phyloP scores from a whole-genome alignment of 2,888 invertebrate genomes.

The Adineta ricciae region DNA sequence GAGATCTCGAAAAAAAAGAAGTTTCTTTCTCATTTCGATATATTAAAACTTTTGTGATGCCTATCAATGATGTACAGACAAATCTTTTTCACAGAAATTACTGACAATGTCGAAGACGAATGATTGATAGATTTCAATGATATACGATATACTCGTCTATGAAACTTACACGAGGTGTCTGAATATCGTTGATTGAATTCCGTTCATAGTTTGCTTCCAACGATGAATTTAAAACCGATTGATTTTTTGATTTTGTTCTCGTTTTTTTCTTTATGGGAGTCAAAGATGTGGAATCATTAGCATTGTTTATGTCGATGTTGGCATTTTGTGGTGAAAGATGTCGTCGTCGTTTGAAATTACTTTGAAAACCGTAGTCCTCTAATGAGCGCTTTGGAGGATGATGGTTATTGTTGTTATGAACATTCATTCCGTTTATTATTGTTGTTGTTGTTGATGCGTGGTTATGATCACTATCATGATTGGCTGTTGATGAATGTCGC shows the following conservation, averaged over 20 bases:
- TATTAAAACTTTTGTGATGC: too few species aligned
- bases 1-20: too few species aligned
- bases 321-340: not conserved
- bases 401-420: too few species aligned
- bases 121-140: too few species aligned
- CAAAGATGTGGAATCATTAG: not conserved
- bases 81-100: too few species aligned
- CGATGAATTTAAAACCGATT: not conserved
- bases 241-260: constrained; percentile 4
- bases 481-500: not conserved
- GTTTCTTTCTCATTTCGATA: too few species aligned
- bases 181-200: not conserved
- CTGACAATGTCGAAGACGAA: too few species aligned
- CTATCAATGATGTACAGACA: too few species aligned
- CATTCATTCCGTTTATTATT: too few species aligned
- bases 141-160: too few species aligned
- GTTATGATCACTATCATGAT: not conserved
- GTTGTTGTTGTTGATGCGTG: not conserved
- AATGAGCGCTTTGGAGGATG: not conserved
- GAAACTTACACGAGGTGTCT: not conserved
- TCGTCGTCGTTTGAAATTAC: not conserved
- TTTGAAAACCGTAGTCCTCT: not conserved
- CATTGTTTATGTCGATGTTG: not conserved
- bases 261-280: not conserved
- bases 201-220: not conserved